Conservation (phyloP, 2,888 invertebrate species). For the Zhuqinia jingwanae region DNA sequence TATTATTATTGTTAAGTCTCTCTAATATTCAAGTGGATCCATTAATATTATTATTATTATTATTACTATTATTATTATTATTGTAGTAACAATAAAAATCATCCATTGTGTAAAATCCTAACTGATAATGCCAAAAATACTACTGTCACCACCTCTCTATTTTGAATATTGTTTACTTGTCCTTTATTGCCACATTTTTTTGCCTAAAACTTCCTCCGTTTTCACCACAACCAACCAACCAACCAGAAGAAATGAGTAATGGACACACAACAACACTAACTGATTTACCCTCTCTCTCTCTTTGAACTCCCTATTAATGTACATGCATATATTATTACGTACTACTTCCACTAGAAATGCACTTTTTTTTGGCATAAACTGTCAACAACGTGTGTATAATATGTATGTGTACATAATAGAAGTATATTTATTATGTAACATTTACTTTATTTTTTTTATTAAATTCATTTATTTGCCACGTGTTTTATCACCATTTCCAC, state of each 20-base stretch:
- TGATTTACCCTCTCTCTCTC: not conserved
- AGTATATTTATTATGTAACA: not conserved
- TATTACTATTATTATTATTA: slow-evolving; percentile 45
- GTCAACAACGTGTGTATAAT: slow-evolving; percentile 5
- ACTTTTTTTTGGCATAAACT: slow-evolving; percentile 9
- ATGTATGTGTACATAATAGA: slow-evolving; percentile 47
- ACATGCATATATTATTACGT: slow-evolving; percentile 30
- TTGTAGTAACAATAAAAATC: slow-evolving; percentile 52
- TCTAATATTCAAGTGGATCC: slow-evolving; percentile 54
- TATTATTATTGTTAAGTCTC: slow-evolving; percentile 19
- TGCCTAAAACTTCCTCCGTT: slow-evolving; percentile 40
- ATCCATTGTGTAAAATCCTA: slow-evolving; percentile 22
- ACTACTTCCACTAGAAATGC: slow-evolving; percentile 26
- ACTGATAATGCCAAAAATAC: slow-evolving; percentile 28
- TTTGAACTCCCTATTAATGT: not conserved
- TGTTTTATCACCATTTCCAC: too few species aligned
- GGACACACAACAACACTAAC: slow-evolving; percentile 5
- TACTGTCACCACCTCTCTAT: slow-evolving; percentile 9
- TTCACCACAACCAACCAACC: not conserved
- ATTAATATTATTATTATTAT: slow-evolving; percentile 50
- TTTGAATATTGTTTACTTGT: slow-evolving; percentile 42
- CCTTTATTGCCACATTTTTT: not conserved
- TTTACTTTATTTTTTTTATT: too few species aligned
- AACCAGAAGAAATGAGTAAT: not conserved
- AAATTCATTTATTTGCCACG: slow-evolving; percentile 34